These are phyloP conservation scores for Ellobius talpinus DNA, from an alignment of 2,113 vertebrate species.

Conservation along the genomic window DNA sequence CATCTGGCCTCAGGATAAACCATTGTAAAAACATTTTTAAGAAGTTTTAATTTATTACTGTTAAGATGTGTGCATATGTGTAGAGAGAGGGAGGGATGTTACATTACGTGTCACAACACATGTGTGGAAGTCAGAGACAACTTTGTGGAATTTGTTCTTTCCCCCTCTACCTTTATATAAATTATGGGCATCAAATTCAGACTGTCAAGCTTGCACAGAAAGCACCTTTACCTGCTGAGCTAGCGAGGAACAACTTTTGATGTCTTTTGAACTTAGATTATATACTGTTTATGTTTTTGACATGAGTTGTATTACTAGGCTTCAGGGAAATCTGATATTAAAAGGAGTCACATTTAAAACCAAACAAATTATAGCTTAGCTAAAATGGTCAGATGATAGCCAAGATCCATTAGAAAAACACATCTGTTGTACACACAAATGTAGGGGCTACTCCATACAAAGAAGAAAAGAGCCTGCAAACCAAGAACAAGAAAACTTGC, in stretches of 20 bases:
- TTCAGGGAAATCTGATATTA: conserved; percentile 55
- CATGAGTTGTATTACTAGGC: conserved; percentile 3
- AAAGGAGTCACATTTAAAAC: conserved; percentile 31
- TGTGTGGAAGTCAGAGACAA: neutral
- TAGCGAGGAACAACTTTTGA: conserved; percentile 12
- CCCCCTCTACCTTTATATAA: too few species aligned
- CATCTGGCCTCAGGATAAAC: neutral
- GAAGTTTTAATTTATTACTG: neutral
- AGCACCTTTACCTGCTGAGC: neutral
- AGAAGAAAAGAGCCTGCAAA: neutral
- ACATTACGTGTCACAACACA: neutral
- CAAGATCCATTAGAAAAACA: conserved; percentile 56
- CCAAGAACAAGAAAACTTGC: conserved; percentile 19
- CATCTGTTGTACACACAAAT: neutral
- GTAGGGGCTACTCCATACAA: neutral
- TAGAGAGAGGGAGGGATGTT: neutral
- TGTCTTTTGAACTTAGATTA: conserved; percentile 29
- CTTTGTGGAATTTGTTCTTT: too few species aligned
- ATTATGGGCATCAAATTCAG: neutral
- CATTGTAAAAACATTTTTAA: neutral
- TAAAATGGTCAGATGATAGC: neutral
- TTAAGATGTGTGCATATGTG: neutral
- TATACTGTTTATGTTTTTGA: conserved; percentile 18
- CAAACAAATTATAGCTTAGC: conserved; percentile 29
- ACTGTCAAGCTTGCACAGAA: neutral